Evolutionary conservation across 2,888 invertebrate genomes (phyloP).

Genomic region (Drosophila acutilabella): DNA sequence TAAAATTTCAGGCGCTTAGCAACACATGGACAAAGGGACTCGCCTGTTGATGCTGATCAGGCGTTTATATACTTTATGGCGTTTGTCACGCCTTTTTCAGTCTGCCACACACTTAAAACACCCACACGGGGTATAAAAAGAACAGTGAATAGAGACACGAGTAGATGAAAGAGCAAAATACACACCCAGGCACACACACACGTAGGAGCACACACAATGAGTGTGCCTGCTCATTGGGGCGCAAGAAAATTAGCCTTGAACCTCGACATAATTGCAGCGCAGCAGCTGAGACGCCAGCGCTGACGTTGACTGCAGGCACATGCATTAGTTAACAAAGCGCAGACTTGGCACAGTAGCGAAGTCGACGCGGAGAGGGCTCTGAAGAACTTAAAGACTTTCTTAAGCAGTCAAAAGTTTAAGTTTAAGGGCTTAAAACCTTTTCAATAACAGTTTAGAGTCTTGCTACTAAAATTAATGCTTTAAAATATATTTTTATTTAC

Average conservation of each 20-base stretch:
- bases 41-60: no score
- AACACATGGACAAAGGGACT: no score
- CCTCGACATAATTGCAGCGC: constrained; percentile 77
- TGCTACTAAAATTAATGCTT: no score
- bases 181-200: constrained; percentile 21
- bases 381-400: no score
- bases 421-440: no score
- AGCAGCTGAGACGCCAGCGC: constrained; percentile 31
- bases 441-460: no score
- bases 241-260: constrained; percentile 77
- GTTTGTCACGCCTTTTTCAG: no score
- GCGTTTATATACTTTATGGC: no score
- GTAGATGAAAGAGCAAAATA: constrained; percentile 48
- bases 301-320: constrained; percentile 28
- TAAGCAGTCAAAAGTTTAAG: no score
- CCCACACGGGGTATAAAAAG: background rate
- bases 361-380: background rate
- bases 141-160: constrained; percentile 9
- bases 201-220: background rate
- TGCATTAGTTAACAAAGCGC: constrained; percentile 46
- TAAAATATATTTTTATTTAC: no score
- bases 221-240: constrained; percentile 50
- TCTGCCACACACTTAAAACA: background rate
- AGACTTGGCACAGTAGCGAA: constrained; percentile 26
- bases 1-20: no score